phyloP scores from a whole-genome alignment of 2,113 vertebrate species.

The Mellivora capensis region DNA sequence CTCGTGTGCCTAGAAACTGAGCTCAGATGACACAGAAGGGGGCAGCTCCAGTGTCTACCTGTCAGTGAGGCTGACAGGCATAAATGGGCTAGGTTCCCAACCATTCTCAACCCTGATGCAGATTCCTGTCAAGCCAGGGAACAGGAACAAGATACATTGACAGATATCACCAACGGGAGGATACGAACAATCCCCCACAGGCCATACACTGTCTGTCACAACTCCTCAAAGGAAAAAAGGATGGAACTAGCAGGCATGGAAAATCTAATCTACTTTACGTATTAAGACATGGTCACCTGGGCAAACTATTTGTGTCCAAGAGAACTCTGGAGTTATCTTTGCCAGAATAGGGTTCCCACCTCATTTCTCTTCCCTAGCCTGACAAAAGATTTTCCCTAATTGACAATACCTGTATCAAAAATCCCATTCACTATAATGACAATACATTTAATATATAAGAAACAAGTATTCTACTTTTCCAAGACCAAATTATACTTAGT shows the following conservation, averaged over 20 bases:
- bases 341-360: background rate
- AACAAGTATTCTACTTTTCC: background rate
- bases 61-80: conserved; percentile 51
- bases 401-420: background rate
- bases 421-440: background rate
- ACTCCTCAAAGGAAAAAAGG: background rate
- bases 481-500: background rate
- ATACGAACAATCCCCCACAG: conserved; percentile 28
- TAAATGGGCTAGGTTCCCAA: background rate
- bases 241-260: background rate
- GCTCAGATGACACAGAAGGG: background rate
- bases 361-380: background rate
- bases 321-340: background rate
- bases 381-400: background rate
- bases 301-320: background rate
- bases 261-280: background rate
- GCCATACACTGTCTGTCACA: conserved; percentile 54
- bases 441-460: background rate
- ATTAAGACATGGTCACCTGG: background rate
- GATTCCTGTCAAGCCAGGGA: conserved; percentile 57
- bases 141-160: conserved; percentile 43
- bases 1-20: background rate
- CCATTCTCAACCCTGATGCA: conserved; percentile 33
- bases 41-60: background rate
- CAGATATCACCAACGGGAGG: conserved; percentile 31